These are phyloP conservation scores for Rafetus swinhoei DNA, from an alignment of 2,113 vertebrate genomes.

Conservation along the genomic window DNA sequence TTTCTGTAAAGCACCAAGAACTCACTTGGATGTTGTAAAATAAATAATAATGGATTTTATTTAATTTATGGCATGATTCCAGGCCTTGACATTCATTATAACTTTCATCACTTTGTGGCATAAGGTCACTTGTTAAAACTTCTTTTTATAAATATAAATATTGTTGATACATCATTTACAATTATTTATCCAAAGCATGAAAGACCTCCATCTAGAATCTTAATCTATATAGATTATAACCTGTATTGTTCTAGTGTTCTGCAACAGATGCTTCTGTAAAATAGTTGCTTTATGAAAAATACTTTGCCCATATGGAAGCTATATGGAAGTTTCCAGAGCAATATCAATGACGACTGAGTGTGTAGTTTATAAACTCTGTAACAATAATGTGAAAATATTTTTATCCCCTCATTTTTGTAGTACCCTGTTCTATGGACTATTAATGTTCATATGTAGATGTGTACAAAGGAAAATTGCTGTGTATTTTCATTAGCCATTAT, in stretches of 20 bases:
- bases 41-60: not conserved
- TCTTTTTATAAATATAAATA: not conserved
- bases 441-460: not conserved
- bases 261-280: not conserved
- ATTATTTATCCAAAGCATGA: not conserved
- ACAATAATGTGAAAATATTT: not conserved
- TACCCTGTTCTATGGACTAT: not conserved
- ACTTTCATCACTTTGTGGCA: not conserved
- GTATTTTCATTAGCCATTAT: not conserved
- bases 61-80: not conserved
- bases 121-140: not conserved
- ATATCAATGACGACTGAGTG: not conserved
- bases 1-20: accelerated
- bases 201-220: not conserved
- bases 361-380: not conserved
- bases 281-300: not conserved
- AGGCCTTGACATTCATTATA: accelerated
- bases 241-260: not conserved
- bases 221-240: not conserved
- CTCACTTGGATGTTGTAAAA: not conserved
- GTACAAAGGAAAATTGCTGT: not conserved
- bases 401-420: not conserved
- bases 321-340: not conserved
- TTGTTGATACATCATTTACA: not conserved
- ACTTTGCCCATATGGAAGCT: not conserved